A percentile compares a stretch with the other conserved stretches of the same genome.
These are phyloP conservation scores for Apotomis betuletana DNA, from an alignment of 2,888 invertebrate species.

Conservation along the genomic window DNA sequence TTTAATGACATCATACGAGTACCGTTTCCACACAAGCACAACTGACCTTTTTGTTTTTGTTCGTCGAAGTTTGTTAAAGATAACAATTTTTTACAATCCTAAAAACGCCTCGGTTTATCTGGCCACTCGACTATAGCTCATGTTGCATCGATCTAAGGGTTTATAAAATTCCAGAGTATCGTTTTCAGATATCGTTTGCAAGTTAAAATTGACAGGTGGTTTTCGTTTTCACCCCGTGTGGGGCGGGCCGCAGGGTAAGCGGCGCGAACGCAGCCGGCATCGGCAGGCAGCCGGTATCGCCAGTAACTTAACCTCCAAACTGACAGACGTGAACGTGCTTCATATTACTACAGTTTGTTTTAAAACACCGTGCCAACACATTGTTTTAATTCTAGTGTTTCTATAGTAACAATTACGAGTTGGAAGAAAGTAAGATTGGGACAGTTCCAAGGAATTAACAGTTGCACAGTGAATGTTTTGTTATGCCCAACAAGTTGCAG, in stretches of 20 bases:
- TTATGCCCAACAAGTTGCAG: conserved; percentile 55
- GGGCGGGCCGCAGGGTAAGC: conserved; percentile 57
- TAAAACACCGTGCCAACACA: conserved; percentile 51
- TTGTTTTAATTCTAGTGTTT: conserved; percentile 26
- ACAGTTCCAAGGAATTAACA: conserved; percentile 50
- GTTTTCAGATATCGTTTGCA: neutral
- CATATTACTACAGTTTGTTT: conserved; percentile 71
- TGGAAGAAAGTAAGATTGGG: conserved; percentile 18
- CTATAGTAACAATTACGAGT: conserved; percentile 11
- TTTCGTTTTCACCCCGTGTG: conserved; percentile 65
- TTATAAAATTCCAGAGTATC: neutral
- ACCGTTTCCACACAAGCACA: neutral
- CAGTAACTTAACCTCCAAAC: conserved; percentile 82
- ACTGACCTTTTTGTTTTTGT: conserved; percentile 3
- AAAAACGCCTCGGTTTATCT: neutral
- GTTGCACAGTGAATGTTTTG: conserved; percentile 48
- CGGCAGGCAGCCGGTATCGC: conserved; percentile 77
- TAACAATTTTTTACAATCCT: conserved; percentile 16
- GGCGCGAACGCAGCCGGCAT: conserved; percentile 72
- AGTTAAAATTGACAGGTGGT: conserved; percentile 36
- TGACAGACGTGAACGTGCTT: conserved; percentile 80
- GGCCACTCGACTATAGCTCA: conserved; percentile 4
- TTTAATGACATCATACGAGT: neutral
- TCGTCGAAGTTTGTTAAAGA: conserved; percentile 8
- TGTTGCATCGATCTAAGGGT: neutral